These are phyloP conservation scores for Avahi laniger DNA, from an alignment of 2,797 vertebrate genomes.

Conservation along the genomic window DNA sequence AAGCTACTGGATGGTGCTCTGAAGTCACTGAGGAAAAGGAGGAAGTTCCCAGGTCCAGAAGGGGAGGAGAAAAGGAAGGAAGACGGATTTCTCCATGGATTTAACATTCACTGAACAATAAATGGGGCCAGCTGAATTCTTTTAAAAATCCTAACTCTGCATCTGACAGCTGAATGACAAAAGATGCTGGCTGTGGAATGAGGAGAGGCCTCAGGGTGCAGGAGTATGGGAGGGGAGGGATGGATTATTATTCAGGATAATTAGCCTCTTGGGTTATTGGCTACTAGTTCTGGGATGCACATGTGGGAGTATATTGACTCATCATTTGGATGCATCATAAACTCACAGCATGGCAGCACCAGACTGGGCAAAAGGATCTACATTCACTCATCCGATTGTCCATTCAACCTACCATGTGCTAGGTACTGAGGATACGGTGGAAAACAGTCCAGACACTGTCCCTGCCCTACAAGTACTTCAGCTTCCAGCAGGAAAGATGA, in stretches of 20 bases:
- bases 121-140: conserved; percentile 17
- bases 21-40: conserved; percentile 72
- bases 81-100: conserved; percentile 30
- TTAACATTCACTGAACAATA: conserved; percentile 78
- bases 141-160: not conserved
- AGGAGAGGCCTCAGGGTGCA: not conserved
- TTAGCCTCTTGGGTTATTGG: not conserved
- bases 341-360: not conserved
- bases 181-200: not conserved
- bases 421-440: too few species aligned
- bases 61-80: not conserved
- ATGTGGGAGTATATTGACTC: not conserved
- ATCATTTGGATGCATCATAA: not conserved
- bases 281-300: not conserved
- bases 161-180: not conserved
- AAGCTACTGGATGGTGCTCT: conserved; percentile 74
- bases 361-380: not conserved
- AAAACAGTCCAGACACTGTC: not conserved
- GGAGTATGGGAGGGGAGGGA: not conserved
- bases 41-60: conserved; percentile 11
- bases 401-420: not conserved
- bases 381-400: too few species aligned
- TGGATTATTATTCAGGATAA: not conserved
- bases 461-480: not conserved
- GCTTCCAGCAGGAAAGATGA: not conserved